Conservation (phyloP, 2,797 vertebrate genomes). For the Menidia menidia region DNA sequence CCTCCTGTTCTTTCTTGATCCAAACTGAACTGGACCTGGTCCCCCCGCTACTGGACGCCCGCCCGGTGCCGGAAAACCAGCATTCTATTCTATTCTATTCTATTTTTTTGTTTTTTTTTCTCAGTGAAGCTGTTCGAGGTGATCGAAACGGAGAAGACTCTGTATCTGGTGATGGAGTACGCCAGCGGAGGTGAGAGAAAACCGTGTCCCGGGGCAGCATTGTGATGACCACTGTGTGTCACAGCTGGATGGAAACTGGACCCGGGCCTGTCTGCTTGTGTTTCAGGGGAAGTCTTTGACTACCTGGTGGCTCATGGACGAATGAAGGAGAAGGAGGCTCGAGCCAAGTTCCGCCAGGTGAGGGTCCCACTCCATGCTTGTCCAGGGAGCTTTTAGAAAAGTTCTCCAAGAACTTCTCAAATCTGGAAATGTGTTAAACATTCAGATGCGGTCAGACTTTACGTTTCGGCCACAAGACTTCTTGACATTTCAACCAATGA, state of each 20-base stretch:
- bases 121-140: conserved; percentile 92
- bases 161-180: conserved; percentile 91
- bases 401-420: neutral
- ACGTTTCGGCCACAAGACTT: too few species aligned
- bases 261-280: conserved; percentile 12
- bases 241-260: neutral
- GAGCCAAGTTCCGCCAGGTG: conserved; percentile 97
- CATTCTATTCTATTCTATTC: too few species aligned
- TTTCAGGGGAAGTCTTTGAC: conserved; percentile 91
- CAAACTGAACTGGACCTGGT: too few species aligned
- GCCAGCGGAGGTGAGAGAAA: conserved; percentile 88
- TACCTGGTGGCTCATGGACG: conserved; percentile 96
- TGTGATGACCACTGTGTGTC: neutral
- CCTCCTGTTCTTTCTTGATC: neutral
- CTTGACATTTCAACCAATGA: too few species aligned
- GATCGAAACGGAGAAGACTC: conserved; percentile 90
- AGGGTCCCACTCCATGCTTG: neutral
- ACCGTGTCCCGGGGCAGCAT: too few species aligned
- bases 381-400: neutral
- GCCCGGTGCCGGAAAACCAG: too few species aligned
- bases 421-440: too few species aligned
- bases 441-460: too few species aligned
- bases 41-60: too few species aligned
- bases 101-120: neutral
- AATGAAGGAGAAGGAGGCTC: conserved; percentile 96